phyloP scores from a whole-genome alignment of 37 sponge, comb jelly and placozoan genomes.

The Lycopodina hypogea region DNA sequence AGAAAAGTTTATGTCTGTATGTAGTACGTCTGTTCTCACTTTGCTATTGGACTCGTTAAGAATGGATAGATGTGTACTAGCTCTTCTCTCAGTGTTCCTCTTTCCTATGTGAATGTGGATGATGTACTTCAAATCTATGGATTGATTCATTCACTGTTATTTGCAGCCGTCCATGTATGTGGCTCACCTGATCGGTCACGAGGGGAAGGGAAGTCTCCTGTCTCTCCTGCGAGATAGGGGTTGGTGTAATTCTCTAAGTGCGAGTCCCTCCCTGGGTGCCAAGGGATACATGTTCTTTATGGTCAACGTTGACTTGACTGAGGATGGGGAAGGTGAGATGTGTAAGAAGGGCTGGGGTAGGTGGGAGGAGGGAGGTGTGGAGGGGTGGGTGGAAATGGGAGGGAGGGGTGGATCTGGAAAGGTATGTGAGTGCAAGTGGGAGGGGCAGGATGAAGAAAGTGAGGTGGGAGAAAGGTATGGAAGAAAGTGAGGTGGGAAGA shows the following conservation, averaged over 20 bases:
- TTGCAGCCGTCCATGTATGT: slow-evolving; percentile 47
- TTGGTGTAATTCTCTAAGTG: slow-evolving; percentile 43
- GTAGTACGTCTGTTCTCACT: no score
- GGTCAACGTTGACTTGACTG: slow-evolving; percentile 49
- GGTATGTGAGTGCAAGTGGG: no score
- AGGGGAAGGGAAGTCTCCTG: slow-evolving; percentile 70
- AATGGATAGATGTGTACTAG: neutral
- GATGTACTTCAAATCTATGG: no score
- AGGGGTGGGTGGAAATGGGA: neutral
- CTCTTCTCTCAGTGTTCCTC: no score
- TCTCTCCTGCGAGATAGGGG: slow-evolving; percentile 59
- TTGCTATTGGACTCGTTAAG: neutral
- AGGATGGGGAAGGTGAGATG: slow-evolving; percentile 58
- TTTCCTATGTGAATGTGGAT: no score
- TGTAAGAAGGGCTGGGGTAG: no score
- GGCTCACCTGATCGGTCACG: slow-evolving; percentile 73
- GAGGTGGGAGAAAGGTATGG: neutral
- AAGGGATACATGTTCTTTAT: slow-evolving; percentile 66
- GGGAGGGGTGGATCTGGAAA: no score
- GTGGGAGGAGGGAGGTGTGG: no score
- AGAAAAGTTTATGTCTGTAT: no score
- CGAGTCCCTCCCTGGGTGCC: slow-evolving; percentile 54
- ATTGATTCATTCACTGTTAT: neutral
- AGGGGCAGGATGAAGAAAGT: neutral
- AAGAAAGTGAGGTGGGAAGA: no score